phyloP scores from a whole-genome alignment of 2,797 vertebrate species.

The Gallinago solitaria region DNA sequence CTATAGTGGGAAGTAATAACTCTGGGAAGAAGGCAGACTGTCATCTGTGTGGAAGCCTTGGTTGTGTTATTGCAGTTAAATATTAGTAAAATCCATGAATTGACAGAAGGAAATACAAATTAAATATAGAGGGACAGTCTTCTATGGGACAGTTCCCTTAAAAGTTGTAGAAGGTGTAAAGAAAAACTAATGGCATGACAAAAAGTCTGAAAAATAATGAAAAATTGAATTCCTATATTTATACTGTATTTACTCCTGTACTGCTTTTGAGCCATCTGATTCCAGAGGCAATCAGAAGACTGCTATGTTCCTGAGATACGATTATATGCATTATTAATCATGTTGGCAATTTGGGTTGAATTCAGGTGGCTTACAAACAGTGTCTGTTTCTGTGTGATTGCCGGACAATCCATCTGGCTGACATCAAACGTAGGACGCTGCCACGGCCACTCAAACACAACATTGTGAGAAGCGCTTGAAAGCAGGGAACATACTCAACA shows the following conservation, averaged over 20 bases:
- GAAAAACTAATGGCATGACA: neutral
- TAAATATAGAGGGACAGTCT: neutral
- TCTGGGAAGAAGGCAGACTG: neutral
- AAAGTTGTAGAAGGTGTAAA: neutral
- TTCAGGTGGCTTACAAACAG: neutral
- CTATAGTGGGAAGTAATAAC: neutral
- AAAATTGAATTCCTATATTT: neutral
- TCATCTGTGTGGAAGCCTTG: neutral
- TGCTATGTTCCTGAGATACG: neutral
- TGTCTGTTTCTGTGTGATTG: neutral
- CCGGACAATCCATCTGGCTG: neutral
- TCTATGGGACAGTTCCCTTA: fast-evolving
- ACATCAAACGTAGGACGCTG: fast-evolving
- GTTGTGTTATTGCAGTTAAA: neutral
- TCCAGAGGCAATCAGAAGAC: neutral
- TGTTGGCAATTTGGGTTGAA: neutral
- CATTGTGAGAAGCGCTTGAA: fast-evolving
- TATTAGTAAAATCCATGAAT: neutral
- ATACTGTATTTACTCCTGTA: neutral
- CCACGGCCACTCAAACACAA: fast-evolving
- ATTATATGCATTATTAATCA: neutral
- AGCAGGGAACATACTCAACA: neutral
- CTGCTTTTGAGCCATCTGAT: neutral
- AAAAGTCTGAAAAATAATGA: neutral
- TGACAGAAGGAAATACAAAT: neutral